Percentiles rank a stretch among this genome's conserved stretches.
Evolutionary conservation across 2,888 invertebrate genomes (phyloP).

Genomic region (Papilio gigon): DNA sequence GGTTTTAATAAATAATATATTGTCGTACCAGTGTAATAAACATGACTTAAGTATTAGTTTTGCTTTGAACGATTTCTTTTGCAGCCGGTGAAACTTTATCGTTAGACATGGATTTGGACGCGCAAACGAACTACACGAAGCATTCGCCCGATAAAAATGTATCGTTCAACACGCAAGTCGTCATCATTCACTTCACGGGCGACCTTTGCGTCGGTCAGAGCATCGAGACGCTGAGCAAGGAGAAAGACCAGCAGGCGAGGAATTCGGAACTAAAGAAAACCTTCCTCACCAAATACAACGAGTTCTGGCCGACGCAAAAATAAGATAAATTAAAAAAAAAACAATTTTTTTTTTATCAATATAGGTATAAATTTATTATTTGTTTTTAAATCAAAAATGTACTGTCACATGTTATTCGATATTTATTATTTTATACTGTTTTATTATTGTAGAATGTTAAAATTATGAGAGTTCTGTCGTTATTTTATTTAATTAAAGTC

Average conservation of each 20-base stretch:
- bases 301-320: slow-evolving; percentile 76
- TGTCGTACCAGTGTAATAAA: background rate
- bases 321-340: slow-evolving; percentile 48
- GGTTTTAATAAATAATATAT: too few species aligned
- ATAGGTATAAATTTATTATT: slow-evolving; percentile 34
- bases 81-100: slow-evolving; percentile 63
- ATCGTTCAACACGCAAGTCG: slow-evolving; percentile 81
- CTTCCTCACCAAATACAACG: slow-evolving; percentile 76
- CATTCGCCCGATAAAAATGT: slow-evolving; percentile 74
- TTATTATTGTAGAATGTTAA: slow-evolving; percentile 49
- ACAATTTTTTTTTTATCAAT: slow-evolving; percentile 30
- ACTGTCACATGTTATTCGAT: slow-evolving; percentile 25
- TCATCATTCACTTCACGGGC: slow-evolving; percentile 84
- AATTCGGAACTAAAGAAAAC: slow-evolving; percentile 84
- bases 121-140: slow-evolving; percentile 64
- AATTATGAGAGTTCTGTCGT: slow-evolving; percentile 54
- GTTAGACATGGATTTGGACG: slow-evolving; percentile 65
- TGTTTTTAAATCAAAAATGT: slow-evolving; percentile 34
- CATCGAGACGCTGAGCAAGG: slow-evolving; percentile 84
- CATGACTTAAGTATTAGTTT: too few species aligned
- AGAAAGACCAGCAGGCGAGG: slow-evolving; percentile 84
- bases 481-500: slow-evolving; percentile 53
- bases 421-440: slow-evolving; percentile 44
- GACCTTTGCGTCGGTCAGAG: slow-evolving; percentile 80
- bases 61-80: slow-evolving; percentile 9